These are phyloP conservation scores for Myanophis thanlyinensis DNA, from an alignment of 2,113 vertebrate species.

Conservation along the genomic window DNA sequence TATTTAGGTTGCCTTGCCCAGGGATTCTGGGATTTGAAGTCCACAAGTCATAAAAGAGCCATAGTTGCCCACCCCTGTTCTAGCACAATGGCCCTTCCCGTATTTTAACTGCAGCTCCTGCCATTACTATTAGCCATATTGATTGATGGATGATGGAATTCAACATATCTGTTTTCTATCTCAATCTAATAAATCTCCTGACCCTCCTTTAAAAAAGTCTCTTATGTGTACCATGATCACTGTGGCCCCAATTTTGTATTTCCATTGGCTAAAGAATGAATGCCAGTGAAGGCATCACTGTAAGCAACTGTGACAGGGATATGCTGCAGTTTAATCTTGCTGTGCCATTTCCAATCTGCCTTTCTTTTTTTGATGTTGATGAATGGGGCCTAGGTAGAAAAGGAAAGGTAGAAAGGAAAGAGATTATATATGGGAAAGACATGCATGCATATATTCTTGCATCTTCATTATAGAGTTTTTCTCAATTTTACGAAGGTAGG, in stretches of 20 bases:
- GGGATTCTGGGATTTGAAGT: too few species aligned
- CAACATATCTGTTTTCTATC: neutral
- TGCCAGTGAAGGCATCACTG: neutral
- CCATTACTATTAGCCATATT: neutral
- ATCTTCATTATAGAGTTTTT: neutral
- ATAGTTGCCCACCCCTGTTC: too few species aligned
- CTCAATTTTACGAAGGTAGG: neutral
- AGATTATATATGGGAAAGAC: neutral
- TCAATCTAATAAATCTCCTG: neutral
- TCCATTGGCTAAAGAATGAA: neutral
- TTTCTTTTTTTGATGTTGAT: conserved; percentile 43
- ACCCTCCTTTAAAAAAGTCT: neutral
- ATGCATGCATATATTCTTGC: neutral
- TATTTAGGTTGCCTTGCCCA: too few species aligned
- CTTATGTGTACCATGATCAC: neutral
- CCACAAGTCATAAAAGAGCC: too few species aligned
- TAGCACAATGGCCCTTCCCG: neutral
- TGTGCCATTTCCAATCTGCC: conserved; percentile 42
- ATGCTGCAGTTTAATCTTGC: conserved; percentile 34
- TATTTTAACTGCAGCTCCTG: neutral
- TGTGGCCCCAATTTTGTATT: neutral
- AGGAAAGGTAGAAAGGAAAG: neutral
- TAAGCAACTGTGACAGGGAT: conserved; percentile 41
- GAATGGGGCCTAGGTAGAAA: conserved; percentile 41
- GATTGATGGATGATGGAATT: neutral